Base-by-base conservation (phyloP, 2,113 vertebrate genomes). In the Morone saxatilis region DNA sequence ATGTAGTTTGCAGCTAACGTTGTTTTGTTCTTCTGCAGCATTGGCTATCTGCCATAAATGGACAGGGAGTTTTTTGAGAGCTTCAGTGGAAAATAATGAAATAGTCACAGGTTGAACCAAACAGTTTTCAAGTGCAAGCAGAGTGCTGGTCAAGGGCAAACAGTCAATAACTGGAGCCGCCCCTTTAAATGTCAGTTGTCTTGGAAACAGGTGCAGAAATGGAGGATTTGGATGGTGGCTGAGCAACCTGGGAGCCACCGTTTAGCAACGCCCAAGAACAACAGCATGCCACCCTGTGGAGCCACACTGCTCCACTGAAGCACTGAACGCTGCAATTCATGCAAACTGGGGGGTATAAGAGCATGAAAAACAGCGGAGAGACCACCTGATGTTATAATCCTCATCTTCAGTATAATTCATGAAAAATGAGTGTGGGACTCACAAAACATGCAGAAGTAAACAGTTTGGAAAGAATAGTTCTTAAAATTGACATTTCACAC, bases 161-260 rank as follows among this genome's bases (percentile, higher is more conserved):
- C 72, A 83, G 84, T 92, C 88, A 76, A 89, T 83, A 84, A 80
- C 83, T 80, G 83, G 87, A 86, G 79, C 70, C 38, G 22, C 79
- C 76, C 88, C 86, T 92, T 92, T 89, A 92, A 92, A 90, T 88
- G 85, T 80, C 88, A 88, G 90, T 94, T 89, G 91, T 93, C 92
- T 89, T 83, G 92, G 93, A 92, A 94, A 94, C 93, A 91, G 93
- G 87, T 93, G 86, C 83, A 87, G 89, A 88, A 91, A 90, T 75
- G 16, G 73, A 86, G 73, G 62, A 76, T 89, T 89, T 89, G 68
- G 81, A 86, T 14, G 67, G 75, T 77, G 90, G 59, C 85, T 81
- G 75, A 92, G 85, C 61, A 89, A 76, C 75, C 59, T 51, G 9
- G 81, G 81, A 86, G 86, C 59, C 38, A 25, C 54, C n/a, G 31